Conservation (phyloP, 2,797 vertebrate genomes). For the Anniella stebbinsi region DNA sequence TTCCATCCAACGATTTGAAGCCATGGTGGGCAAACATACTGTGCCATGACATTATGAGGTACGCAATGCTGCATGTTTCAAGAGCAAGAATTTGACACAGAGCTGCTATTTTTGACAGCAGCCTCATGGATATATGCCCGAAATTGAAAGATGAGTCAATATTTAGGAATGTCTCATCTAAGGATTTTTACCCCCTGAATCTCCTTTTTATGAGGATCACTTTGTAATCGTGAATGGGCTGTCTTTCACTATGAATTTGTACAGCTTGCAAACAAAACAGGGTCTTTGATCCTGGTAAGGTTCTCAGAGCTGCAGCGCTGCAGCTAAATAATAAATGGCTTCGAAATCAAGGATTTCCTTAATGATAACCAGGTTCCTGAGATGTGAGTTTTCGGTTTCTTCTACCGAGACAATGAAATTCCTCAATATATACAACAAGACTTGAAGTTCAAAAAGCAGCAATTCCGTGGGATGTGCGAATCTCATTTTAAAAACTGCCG, state of each 20-base stretch:
- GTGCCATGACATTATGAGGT: background rate
- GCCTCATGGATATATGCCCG: no score
- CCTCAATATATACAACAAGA: background rate
- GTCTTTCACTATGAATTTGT: background rate
- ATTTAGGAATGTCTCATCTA: background rate
- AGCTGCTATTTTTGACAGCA: background rate
- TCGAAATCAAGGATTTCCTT: background rate
- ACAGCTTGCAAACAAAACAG: background rate
- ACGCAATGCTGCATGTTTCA: background rate
- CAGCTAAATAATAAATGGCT: constrained; percentile 13
- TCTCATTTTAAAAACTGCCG: constrained; percentile 40
- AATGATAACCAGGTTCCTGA: background rate
- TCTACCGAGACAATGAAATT: background rate
- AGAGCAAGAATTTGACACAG: background rate
- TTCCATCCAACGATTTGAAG: background rate
- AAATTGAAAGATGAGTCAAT: background rate
- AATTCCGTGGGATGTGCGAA: background rate
- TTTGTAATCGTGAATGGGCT: background rate
- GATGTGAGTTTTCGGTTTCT: background rate
- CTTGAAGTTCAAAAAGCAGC: background rate
- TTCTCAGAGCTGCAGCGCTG: background rate
- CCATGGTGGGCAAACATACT: background rate
- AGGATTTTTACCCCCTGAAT: no score
- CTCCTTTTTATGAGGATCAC: background rate
- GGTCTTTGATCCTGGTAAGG: background rate